Base-by-base conservation (phyloP, 2,888 invertebrate genomes). In the Microdon myrmicae region DNA sequence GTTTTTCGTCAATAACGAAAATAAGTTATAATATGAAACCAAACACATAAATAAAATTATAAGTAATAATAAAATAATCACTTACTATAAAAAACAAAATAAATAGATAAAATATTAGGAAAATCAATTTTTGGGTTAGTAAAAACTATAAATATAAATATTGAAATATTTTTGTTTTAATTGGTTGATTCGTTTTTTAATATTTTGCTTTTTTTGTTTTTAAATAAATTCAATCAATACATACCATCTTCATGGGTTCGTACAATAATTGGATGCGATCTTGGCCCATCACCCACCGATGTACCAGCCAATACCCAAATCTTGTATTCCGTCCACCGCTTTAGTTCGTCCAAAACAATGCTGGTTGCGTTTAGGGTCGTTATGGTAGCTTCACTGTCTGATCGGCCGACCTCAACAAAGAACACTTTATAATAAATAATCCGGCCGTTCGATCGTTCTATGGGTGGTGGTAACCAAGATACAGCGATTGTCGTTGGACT, bases 191-290 rank as follows among this genome's bases (percentile, higher is more conserved):
- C 8, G 14, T 31, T 14, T 9, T 31, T 4, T 29, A 2, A 13
- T 14, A 31, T 10, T 5, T 14, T 4, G 26, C 26, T 28, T 28
- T 31, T 2, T 59, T 29, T 35, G 17, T 22, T 32, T 14, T 12
- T 28, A 9, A 19, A 26, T 44, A 44, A 22, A 35, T 17, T 35
- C 48, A 44, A 23, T 45, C 56, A 67, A 80, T 79, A 91, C 96
- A 90, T 96, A 98, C 98, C 97, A 89, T 96, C 96, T 90, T 97
- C 97, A 79, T 93, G 92, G 71, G 97, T 97, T 84, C 90, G 90
- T 74, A 95, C 90, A 75, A 89, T 87, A 84, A 96, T 90, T 68
- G 94, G 94, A 82, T 90, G 90, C 72, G 95, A 95, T 74, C 90
- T 87, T 68, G 92, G 97, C 68, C 98, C 97, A 82, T 96, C 95